Conservation (phyloP, 35 echinoderm and acorn worm species). For the Strongylocentrotus purpuratus region DNA sequence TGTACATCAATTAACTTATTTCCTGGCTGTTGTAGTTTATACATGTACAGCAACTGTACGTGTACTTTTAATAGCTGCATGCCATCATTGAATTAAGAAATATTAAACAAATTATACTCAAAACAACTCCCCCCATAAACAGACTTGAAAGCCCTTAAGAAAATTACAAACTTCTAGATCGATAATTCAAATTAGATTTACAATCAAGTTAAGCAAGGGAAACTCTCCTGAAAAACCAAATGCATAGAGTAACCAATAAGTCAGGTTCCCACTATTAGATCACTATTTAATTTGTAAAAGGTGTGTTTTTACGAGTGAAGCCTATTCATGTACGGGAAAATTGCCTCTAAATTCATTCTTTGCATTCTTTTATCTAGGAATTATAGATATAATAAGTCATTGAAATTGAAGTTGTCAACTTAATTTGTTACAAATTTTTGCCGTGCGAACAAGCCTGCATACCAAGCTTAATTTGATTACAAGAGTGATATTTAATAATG, state of each 20-base stretch:
- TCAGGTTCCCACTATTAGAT: not conserved
- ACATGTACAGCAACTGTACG: not conserved
- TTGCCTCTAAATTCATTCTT: no score
- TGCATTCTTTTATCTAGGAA: no score
- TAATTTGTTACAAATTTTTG: not conserved
- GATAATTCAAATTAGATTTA: not conserved
- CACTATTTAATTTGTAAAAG: not conserved
- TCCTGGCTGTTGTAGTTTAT: not conserved
- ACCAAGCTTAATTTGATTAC: not conserved
- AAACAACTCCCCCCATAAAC: not conserved
- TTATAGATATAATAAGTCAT: no score
- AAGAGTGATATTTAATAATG: not conserved
- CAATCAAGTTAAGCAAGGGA: not conserved
- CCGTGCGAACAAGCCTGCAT: not conserved
- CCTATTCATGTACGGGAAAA: no score
- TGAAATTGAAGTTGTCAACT: no score
- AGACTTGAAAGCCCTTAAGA: not conserved
- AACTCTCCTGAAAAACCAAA: not conserved
- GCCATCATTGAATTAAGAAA: not conserved
- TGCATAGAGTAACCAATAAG: not conserved
- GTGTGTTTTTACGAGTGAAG: no score
- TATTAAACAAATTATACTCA: not conserved
- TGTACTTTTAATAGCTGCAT: not conserved
- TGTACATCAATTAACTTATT: not conserved
- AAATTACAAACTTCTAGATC: not conserved